Percentiles rank a stretch among this genome's conserved stretches.
Conservation (phyloP, 2,888 invertebrate genomes). For the Cotesia congregata region DNA sequence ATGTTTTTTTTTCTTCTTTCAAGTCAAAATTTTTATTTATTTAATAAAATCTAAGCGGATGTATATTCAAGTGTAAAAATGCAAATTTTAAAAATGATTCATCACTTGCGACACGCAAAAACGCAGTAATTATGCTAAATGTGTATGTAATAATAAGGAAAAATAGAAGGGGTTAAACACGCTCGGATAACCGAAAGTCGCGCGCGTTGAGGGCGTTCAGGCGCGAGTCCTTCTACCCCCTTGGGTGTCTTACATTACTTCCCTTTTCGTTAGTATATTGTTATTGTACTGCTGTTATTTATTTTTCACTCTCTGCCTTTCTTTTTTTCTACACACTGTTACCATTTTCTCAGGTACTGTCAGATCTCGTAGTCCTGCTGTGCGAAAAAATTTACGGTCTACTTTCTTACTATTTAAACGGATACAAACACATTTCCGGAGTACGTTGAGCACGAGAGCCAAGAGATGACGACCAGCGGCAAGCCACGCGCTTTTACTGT, state of each 20-base stretch:
- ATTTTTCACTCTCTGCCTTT: conserved; percentile 45
- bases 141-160: neutral
- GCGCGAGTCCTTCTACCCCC: conserved; percentile 6
- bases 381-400: conserved; percentile 59
- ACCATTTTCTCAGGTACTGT: conserved; percentile 30
- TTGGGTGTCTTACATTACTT: neutral
- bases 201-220: neutral
- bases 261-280: conserved; percentile 5
- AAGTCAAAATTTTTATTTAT: too few relatives aligned
- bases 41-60: too few relatives aligned
- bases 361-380: conserved; percentile 57
- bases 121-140: neutral
- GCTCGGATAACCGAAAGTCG: neutral
- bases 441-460: conserved; percentile 14
- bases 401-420: conserved; percentile 51
- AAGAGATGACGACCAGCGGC: conserved; percentile 24
- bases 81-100: neutral
- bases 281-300: conserved; percentile 40
- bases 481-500: conserved; percentile 48
- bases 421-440: conserved; percentile 58
- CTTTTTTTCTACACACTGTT: conserved; percentile 40
- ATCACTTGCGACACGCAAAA: neutral
- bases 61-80: neutral
- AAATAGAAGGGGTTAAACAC: neutral
- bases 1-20: too few relatives aligned